Conservation (phyloP, 2,113 vertebrate species). For the Ageneiosus marmoratus region DNA sequence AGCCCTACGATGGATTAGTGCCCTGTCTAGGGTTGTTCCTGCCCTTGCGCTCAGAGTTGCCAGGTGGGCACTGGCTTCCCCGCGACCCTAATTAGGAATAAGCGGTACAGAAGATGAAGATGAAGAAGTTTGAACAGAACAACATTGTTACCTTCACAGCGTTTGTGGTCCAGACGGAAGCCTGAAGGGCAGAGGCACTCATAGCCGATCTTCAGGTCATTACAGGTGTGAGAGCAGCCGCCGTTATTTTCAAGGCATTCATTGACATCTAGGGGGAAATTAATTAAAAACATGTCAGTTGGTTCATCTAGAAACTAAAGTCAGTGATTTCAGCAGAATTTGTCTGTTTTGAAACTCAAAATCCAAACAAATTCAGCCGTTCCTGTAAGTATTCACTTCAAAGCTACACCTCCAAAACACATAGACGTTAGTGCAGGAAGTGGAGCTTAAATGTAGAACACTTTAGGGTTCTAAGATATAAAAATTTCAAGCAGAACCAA, state of each 20-base stretch:
- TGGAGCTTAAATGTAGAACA: background rate
- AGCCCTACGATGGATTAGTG: too few species aligned
- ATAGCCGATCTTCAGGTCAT: constrained; percentile 77
- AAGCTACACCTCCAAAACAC: background rate
- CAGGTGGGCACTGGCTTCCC: too few species aligned
- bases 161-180: constrained; percentile 72
- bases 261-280: constrained; percentile 68
- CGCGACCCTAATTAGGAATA: too few species aligned
- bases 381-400: background rate
- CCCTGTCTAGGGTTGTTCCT: too few species aligned
- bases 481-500: background rate
- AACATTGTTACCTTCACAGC: constrained; percentile 77
- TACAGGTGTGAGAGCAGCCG: constrained; percentile 81
- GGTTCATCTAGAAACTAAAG: background rate
- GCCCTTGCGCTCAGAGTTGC: too few species aligned
- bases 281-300: background rate
- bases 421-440: background rate
- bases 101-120: too few species aligned
- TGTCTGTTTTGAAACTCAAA: background rate
- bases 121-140: background rate
- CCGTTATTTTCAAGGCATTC: constrained; percentile 79
- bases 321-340: background rate
- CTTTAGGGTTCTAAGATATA: background rate
- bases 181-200: constrained; percentile 81
- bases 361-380: constrained; percentile 18